Evolutionary conservation across 2,113 vertebrate genomes (phyloP).

Genomic region (Indicator maculatus): DNA sequence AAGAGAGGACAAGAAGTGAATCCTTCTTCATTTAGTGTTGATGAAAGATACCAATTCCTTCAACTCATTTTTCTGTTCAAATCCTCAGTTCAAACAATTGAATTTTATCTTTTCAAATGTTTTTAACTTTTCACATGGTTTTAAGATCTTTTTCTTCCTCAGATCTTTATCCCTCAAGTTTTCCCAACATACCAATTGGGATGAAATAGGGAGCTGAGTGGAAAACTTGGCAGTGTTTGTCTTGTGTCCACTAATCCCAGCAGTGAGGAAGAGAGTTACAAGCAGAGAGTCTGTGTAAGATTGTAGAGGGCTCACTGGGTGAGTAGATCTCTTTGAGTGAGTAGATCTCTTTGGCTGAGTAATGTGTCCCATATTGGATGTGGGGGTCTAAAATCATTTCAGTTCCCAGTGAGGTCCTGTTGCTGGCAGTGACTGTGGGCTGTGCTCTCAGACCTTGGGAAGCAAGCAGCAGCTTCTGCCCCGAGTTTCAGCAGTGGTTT

Average conservation of each 20-base stretch:
- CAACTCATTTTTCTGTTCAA: background rate
- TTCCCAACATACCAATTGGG: background rate
- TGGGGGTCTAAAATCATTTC: background rate
- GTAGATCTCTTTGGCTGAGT: background rate
- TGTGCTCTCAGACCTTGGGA: no score
- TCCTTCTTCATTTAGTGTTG: background rate
- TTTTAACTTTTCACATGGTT: background rate
- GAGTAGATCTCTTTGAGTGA: background rate
- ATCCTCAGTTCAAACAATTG: background rate
- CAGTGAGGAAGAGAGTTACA: background rate
- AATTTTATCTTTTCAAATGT: background rate
- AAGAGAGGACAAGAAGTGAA: background rate
- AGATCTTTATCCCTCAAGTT: background rate
- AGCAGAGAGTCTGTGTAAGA: background rate
- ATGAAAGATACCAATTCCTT: background rate
- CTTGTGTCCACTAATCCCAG: background rate
- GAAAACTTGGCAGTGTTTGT: background rate
- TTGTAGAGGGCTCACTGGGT: background rate
- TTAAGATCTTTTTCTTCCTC: background rate
- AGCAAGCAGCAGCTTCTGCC: no score
- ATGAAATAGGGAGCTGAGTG: background rate
- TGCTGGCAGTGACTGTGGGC: no score
- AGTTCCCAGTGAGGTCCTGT: background rate
- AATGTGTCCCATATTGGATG: fast-evolving
- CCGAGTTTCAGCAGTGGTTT: no score